Base-by-base conservation (phyloP, 2,888 invertebrate genomes). In the Thelaira solivaga region DNA sequence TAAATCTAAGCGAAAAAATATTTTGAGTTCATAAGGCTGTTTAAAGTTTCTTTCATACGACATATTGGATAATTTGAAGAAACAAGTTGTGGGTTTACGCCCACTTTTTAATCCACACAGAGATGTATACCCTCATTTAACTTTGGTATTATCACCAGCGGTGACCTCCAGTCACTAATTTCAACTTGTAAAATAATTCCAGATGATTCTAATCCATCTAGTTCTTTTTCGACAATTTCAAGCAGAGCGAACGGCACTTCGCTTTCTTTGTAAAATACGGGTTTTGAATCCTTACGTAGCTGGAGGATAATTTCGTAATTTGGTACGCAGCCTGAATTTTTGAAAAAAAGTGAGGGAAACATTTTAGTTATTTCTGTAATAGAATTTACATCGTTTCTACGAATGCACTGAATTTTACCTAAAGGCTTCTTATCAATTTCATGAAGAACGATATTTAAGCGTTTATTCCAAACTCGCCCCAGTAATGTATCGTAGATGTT, bases 81-180 rank as follows among this genome's bases (percentile, higher is more conserved):
- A n/a, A n/a, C n/a, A n/a, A n/a, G n/a, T n/a, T n/a, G n/a, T n/a
- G n/a, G n/a, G n/a, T n/a, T n/a, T n/a, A n/a, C n/a, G n/a, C n/a
- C n/a, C n/a, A n/a, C n/a, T n/a, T n/a, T n/a, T n/a, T n/a, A n/a
- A n/a, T n/a, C 78, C 41, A 59, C 76, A 41, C 73, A 80, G 8
- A 80, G 76, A 22, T 76, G 43, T 11, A 73, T 26, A 16, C 53
- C 45, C 0, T 69, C 73, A 47, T 76, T 73, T 13, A 69, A 8
- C 53, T 79, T 79, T 16, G 79, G 51, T 16, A 79, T 71, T 29
- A 78, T 61, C 24, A 79, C 79, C 20, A 79, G n/a, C 4, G 75
- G 71, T 18, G 65, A 76, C 11, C 71, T 65, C 76, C 31, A 71
- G 22, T 71, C 71, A 43, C 71, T 76, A 2, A 49, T 51, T 41